Evolutionary conservation across 2,113 vertebrate species (phyloP).

Genomic region (Tragulus kanchil): DNA sequence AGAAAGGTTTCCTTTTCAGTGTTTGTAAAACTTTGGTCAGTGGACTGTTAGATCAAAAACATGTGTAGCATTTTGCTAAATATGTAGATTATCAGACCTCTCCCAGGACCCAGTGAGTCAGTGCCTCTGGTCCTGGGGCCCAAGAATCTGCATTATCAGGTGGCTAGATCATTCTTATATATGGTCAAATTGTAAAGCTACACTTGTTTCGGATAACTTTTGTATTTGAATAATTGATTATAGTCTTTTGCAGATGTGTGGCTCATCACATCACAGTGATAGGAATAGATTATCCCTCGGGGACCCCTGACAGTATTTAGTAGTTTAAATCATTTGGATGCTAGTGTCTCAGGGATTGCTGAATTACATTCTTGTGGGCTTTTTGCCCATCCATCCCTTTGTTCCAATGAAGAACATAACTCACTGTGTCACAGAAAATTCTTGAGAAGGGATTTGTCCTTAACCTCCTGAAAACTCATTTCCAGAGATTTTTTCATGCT

Average conservation of each 20-base stretch:
- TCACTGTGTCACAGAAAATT: slow-evolving; percentile 17
- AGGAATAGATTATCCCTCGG: not conserved
- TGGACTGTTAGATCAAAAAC: not conserved
- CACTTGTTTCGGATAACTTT: slow-evolving; percentile 15
- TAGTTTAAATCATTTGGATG: slow-evolving; percentile 23
- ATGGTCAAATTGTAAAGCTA: not conserved
- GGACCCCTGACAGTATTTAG: not conserved
- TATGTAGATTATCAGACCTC: not conserved
- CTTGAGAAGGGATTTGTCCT: slow-evolving; percentile 6
- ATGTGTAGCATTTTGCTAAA: not conserved
- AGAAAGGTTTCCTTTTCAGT: not conserved
- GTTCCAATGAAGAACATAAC: not conserved
- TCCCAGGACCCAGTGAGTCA: not conserved
- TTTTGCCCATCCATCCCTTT: not conserved
- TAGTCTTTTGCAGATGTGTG: not conserved
- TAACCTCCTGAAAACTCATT: slow-evolving; percentile 18
- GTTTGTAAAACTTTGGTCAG: not conserved
- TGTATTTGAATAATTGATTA: slow-evolving; percentile 35
- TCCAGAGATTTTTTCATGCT: slow-evolving; percentile 20
- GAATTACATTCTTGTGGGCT: not conserved
- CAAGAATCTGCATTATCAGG: not conserved
- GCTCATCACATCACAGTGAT: not conserved
- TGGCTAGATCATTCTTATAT: not conserved
- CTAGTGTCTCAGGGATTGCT: not conserved
- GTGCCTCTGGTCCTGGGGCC: not conserved